Evolutionary conservation across 2,113 vertebrate species (phyloP).

Genomic region (Rhea americana): DNA sequence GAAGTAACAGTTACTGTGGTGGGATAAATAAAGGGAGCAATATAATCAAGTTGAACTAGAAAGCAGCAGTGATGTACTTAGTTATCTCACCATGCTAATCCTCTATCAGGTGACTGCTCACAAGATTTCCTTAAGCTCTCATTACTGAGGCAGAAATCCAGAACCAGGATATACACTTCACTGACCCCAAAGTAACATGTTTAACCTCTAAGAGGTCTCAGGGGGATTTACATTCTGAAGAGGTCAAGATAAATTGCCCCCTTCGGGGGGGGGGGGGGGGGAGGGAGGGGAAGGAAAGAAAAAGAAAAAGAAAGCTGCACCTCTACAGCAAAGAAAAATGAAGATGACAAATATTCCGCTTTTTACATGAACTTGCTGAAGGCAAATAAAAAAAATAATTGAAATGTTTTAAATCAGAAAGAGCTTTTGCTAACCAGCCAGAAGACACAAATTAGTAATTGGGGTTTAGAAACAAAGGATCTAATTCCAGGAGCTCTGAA

Average conservation of each 20-base stretch:
- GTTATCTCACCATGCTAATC: constrained; percentile 76
- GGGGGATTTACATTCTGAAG: neutral
- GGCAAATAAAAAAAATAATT: neutral
- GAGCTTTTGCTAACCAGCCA: neutral
- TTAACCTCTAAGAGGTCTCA: neutral
- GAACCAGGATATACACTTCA: constrained; percentile 39
- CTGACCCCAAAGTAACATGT: constrained; percentile 57
- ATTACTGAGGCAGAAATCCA: constrained; percentile 36
- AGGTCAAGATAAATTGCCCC: neutral
- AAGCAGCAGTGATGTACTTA: constrained; percentile 12
- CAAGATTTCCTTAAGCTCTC: constrained; percentile 73
- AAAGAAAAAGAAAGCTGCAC: too few relatives aligned
- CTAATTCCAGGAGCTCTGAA: constrained; percentile 36
- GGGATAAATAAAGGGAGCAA: neutral
- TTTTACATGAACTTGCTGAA: neutral
- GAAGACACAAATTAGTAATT: constrained; percentile 13
- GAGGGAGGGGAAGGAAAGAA: too few relatives aligned
- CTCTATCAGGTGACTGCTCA: constrained; percentile 83
- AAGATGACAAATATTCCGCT: neutral
- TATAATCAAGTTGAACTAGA: neutral
- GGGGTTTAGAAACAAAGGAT: neutral
- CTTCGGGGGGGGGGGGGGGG: too few relatives aligned
- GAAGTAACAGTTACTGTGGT: neutral
- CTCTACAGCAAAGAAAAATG: too few relatives aligned
- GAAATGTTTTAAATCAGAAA: neutral